These are phyloP conservation scores for Mustela lutreola DNA, from an alignment of 2,113 vertebrate genomes.

Conservation along the genomic window DNA sequence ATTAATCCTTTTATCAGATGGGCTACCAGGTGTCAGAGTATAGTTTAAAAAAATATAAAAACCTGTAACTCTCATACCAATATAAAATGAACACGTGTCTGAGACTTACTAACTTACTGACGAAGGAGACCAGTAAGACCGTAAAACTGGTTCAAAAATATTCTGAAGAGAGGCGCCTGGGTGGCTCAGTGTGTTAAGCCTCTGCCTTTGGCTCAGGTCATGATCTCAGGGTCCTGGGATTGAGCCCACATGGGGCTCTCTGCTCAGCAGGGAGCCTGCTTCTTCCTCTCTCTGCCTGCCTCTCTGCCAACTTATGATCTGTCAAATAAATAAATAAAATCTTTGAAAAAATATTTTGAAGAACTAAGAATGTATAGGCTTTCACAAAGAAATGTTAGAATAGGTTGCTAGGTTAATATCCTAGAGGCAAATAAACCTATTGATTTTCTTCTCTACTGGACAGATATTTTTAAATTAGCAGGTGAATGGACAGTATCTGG, in stretches of 20 bases:
- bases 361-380: not conserved
- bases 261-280: no score
- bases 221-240: no score
- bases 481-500: not conserved
- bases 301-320: no score
- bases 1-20: not conserved
- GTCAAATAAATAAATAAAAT: no score
- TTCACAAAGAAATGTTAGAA: not conserved
- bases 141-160: not conserved
- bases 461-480: conserved; percentile 23
- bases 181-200: no score
- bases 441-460: not conserved
- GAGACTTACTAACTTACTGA: conserved; percentile 2
- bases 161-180: not conserved
- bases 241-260: no score
- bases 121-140: not conserved
- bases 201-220: no score
- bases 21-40: not conserved
- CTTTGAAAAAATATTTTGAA: conserved; percentile 2
- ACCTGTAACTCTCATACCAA: not conserved
- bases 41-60: not conserved
- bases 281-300: no score
- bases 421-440: not conserved
- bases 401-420: not conserved
- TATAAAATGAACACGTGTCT: not conserved